Percentiles rank a stretch among this genome's conserved stretches.
Conservation (phyloP, 2,888 invertebrate genomes). For the Rotaria sp. region DNA sequence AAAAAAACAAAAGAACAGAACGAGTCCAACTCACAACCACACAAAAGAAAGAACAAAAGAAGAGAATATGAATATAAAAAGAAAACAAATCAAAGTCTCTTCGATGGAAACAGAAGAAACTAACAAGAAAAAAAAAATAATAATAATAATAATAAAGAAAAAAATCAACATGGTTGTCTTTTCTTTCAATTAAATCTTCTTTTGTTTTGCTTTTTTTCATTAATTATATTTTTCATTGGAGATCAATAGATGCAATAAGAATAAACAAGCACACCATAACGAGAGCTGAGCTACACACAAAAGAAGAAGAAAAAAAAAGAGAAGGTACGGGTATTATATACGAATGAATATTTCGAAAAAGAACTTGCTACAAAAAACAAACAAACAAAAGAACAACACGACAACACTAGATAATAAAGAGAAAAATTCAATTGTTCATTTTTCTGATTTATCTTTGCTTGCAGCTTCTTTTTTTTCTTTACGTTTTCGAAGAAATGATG, state of each 20-base stretch:
- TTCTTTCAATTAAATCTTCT: neutral
- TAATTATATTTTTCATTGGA: neutral
- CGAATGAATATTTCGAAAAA: neutral
- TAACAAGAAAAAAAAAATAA: neutral
- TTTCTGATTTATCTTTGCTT: neutral
- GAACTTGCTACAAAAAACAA: neutral
- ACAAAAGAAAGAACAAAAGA: neutral
- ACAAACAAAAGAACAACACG: neutral
- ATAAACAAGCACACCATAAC: neutral
- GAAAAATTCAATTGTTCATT: neutral
- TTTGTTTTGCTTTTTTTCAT: neutral
- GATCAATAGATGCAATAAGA: neutral
- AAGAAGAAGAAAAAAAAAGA: neutral
- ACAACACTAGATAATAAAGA: constrained; percentile 1
- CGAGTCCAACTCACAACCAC: neutral
- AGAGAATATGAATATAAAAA: neutral
- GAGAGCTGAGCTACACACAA: neutral
- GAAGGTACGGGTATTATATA: neutral
- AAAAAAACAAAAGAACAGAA: neutral
- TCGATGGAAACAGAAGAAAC: constrained; percentile 5
- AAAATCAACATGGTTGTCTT: neutral
- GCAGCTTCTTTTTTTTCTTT: constrained; percentile 25
- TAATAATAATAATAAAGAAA: neutral
- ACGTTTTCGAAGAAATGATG: constrained; percentile 20
- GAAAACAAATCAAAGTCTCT: neutral